A percentile compares a stretch with the other conserved stretches of the same genome.
Evolutionary conservation across 2,797 vertebrate species (phyloP).

Genomic region (Triplophysa bombifrons): DNA sequence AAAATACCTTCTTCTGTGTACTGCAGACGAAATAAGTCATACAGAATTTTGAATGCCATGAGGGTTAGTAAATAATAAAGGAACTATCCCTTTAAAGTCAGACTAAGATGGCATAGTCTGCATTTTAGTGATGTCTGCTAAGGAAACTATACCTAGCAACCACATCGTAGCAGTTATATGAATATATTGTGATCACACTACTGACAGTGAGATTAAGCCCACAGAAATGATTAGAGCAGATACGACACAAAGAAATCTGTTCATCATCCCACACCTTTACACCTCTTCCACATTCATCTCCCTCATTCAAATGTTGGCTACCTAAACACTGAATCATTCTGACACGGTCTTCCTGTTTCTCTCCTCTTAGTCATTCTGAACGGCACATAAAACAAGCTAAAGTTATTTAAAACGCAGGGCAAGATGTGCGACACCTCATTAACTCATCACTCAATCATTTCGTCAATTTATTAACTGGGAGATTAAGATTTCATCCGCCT

Average conservation of each 20-base stretch:
- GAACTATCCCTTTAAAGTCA: no score
- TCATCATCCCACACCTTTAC: not conserved
- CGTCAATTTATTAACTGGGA: conserved; percentile 59
- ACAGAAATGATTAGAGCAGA: not conserved
- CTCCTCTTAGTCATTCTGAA: not conserved
- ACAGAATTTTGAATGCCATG: no score
- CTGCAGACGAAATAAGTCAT: no score
- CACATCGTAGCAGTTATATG: not conserved
- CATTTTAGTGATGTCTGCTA: no score
- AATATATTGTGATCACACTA: not conserved
- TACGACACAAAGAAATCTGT: conserved; percentile 8
- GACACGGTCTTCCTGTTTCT: not conserved
- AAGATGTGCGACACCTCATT: conserved; percentile 62
- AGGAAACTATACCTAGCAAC: not conserved
- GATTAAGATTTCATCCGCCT: conserved; percentile 5
- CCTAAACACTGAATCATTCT: not conserved
- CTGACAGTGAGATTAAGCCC: not conserved
- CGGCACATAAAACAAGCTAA: conserved; percentile 44
- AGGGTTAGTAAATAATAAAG: no score
- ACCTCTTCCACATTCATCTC: not conserved
- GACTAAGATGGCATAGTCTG: no score
- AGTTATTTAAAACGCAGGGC: conserved; percentile 66
- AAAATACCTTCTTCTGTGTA: no score
- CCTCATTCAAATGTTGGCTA: not conserved
- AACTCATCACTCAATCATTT: conserved; percentile 62